phyloP scores from a whole-genome alignment of 2,113 vertebrate species.

The Raja brachyura region DNA sequence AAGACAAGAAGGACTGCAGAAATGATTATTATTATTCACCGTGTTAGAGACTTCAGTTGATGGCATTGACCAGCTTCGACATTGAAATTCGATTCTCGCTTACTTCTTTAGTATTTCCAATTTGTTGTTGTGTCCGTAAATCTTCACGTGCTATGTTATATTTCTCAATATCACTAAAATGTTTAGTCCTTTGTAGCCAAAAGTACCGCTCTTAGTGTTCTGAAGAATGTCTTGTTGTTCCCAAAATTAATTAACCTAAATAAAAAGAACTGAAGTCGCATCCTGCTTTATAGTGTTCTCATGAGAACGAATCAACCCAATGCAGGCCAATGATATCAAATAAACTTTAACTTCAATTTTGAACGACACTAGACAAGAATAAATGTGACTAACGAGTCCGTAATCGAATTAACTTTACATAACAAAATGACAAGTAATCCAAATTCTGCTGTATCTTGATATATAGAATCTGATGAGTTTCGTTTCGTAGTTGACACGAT shows the following conservation, averaged over 20 bases:
- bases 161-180: not conserved
- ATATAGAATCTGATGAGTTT: slow-evolving; percentile 44
- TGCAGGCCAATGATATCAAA: not conserved
- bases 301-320: not conserved
- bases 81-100: not conserved
- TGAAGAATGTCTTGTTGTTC: not conserved
- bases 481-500: slow-evolving; percentile 35
- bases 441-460: slow-evolving; percentile 42
- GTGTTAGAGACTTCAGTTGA: not conserved
- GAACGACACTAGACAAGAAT: not conserved
- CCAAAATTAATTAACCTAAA: not conserved
- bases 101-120: no score
- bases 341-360: not conserved
- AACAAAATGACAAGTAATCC: slow-evolving; percentile 41
- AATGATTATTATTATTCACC: not conserved
- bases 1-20: not conserved
- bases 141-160: not conserved
- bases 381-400: not conserved
- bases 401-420: no score
- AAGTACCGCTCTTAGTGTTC: not conserved
- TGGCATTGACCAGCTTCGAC: not conserved
- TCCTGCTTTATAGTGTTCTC: not conserved
- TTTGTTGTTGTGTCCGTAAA: not conserved
- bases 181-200: not conserved
- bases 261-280: not conserved